Evolutionary conservation across 2,888 invertebrate genomes (phyloP), one percentile per base, ranked within the genome.

Genomic region (Harpalus rufipes): DNA sequence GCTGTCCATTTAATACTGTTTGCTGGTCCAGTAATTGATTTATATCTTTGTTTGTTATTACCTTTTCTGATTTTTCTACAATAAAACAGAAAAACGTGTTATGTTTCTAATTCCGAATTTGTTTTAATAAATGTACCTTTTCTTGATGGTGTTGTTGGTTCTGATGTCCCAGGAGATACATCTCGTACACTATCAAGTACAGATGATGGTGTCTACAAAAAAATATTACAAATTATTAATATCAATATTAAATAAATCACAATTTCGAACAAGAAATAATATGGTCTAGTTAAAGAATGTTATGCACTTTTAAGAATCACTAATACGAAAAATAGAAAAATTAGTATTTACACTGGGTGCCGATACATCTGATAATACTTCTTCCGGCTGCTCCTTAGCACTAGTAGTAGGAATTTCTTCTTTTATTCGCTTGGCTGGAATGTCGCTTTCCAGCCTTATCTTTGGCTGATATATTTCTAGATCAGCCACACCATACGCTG

Each of bases 341-440:
- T 25, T 79, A 25, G 21, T n/a, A 79, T 39, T 79, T 79, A 79
- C 79, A 59, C 5, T 79, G 14, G 79, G 58, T 79, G 59, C 32
- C 7, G 79, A 59, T 12, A 59, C 25, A 59, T 59, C 18, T 16
- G 21, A 7, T 25, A 44, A 2, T 44, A 39, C 7, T 14, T 12
- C 41, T 51, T 76, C 76, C 12, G 44, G 14, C 16, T 18, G 12
- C 44, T 21, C 76, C 59, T 59, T 14, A 10, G 25, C 8, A 39
- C 0, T 14, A 21, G 32, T 59, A n/a, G n/a, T n/a, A n/a, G n/a
- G n/a, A n/a, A 59, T 32, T 32, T 76, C 10, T 39, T 58, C 2
- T 59, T 25, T 7, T 10, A 56, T 25, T 7, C 79, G 79, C 32
- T 79, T 58, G 10, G 14, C n/a, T 25, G 79, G 39, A 58, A 58